These are phyloP conservation scores for Eupithecia insigniata DNA, from an alignment of 2,888 invertebrate species.

Conservation along the genomic window DNA sequence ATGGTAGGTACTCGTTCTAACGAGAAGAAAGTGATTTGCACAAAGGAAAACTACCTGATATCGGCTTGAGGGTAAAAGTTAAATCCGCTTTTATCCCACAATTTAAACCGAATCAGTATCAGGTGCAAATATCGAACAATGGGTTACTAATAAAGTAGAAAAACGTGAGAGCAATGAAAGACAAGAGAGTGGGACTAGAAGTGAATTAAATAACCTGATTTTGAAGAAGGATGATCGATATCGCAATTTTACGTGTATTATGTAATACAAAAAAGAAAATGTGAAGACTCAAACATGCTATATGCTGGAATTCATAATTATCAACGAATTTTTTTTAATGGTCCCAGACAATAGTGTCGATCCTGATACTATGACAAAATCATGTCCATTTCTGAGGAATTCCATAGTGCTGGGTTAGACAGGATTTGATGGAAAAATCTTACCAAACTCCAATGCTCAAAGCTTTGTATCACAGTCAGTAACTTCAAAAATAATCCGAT, in stretches of 20 bases:
- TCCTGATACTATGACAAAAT: not conserved
- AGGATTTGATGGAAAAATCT: not conserved
- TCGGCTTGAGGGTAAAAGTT: not conserved
- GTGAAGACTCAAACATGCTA: not conserved
- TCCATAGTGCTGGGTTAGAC: not conserved
- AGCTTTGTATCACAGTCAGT: not conserved
- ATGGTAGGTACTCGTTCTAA: too few relatives aligned
- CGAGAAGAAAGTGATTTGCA: not conserved
- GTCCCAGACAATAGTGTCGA: not conserved
- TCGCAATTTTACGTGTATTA: not conserved
- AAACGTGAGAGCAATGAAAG: constrained; percentile 20
- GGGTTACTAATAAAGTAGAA: constrained; percentile 24
- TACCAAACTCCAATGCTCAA: not conserved
- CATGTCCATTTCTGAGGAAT: too few relatives aligned
- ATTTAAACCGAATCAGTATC: constrained; percentile 2
- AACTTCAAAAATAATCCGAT: not conserved
- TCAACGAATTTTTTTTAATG: not conserved
- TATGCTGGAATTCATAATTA: not conserved
- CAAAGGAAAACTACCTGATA: not conserved
- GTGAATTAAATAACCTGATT: not conserved
- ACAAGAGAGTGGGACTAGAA: not conserved
- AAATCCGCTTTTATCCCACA: constrained; percentile 7
- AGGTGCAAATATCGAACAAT: constrained; percentile 27
- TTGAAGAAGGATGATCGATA: not conserved
- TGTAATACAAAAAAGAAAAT: too few relatives aligned